Evolutionary conservation across 2,113 vertebrate genomes (phyloP), one percentile per base, ranked within the genome.

Genomic region (Perca schrenkii): DNA sequence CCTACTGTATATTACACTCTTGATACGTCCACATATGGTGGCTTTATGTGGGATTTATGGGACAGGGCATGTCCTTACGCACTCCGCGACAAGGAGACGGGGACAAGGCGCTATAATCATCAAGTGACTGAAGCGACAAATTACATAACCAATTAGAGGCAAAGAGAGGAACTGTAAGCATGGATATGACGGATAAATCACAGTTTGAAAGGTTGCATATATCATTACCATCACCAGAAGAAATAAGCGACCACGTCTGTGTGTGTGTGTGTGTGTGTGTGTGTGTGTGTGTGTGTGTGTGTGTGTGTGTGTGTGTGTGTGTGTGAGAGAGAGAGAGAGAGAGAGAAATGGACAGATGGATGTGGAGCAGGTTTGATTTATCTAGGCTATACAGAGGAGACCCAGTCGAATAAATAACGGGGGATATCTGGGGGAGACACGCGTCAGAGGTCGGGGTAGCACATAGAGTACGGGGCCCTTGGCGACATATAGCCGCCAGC

Each of bases 81-180:
- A 79, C 84, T 72, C 15, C 63, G 65, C 46, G 68, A 81, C 69
- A 75, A 79, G 80, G 67, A 88, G 77, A 82, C 58, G 34, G 60
- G 17, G 79, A 73, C 73, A 52, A 88, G 80, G 75, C 77, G 81
- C 82, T 70, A 79, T 77, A 60, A 89, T 88, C 87, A 86, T 83
- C 83, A 89, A 83, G 80, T 63, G 81, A 77, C 61, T 34, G 80
- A 62, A 14, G 74, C 77, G 43, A 82, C 68, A 70, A n/a, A 83
- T 87, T 90, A 80, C 71, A 82, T 67, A 84, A 78, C 40, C 60
- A 71, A 74, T 88, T 73, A 84, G 19, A 63, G 52, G 13, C 7
- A 43, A 66, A 12, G 56, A 58, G 74, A n/a, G 79, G 17, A 49
- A 19, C 22, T 50, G 43, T 52, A 25, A 22, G 53, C 25, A 2